Evolutionary conservation across 1,140 invertebrate genomes (phyloP).

Genomic region (Thrips palmi): DNA sequence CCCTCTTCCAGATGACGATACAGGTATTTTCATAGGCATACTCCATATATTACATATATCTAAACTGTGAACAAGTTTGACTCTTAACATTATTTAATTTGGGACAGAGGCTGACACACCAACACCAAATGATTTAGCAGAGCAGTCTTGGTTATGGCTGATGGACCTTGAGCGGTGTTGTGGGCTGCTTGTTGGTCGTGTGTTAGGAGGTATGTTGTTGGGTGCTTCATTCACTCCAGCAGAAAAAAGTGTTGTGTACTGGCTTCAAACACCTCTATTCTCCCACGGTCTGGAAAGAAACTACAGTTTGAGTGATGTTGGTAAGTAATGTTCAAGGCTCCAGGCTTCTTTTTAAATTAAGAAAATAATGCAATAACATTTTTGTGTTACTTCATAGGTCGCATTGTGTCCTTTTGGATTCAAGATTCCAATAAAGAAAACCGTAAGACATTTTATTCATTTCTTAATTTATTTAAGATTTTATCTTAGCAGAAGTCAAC

Average conservation of each 20-base stretch:
- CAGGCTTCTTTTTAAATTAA: too few relatives aligned
- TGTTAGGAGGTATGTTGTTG: conserved; percentile 34
- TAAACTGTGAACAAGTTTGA: not conserved
- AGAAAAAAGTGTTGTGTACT: conserved; percentile 27
- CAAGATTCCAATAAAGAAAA: too few relatives aligned
- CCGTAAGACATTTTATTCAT: too few relatives aligned
- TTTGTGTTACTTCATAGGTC: too few relatives aligned
- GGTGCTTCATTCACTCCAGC: conserved; percentile 26
- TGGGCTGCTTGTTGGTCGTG: conserved; percentile 36
- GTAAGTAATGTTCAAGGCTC: too few relatives aligned
- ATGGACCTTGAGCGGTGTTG: conserved; percentile 39
- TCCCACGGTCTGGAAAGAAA: conserved; percentile 29
- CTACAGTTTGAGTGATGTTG: conserved; percentile 12
- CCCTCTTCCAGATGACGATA: conserved; percentile 17
- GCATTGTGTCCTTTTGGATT: too few relatives aligned
- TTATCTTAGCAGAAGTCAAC: too few relatives aligned
- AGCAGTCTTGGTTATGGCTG: conserved; percentile 36
- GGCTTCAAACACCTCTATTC: conserved; percentile 33
- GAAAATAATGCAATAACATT: too few relatives aligned
- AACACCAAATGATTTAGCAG: conserved; percentile 23
- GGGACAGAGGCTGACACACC: conserved; percentile 25
- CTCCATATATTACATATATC: not conserved
- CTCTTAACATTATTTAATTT: not conserved
- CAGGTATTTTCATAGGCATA: conserved; percentile 13
- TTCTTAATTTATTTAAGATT: too few relatives aligned